Evolutionary conservation across 1,140 invertebrate species (phyloP).

Genomic region (Plectus sambesii): DNA sequence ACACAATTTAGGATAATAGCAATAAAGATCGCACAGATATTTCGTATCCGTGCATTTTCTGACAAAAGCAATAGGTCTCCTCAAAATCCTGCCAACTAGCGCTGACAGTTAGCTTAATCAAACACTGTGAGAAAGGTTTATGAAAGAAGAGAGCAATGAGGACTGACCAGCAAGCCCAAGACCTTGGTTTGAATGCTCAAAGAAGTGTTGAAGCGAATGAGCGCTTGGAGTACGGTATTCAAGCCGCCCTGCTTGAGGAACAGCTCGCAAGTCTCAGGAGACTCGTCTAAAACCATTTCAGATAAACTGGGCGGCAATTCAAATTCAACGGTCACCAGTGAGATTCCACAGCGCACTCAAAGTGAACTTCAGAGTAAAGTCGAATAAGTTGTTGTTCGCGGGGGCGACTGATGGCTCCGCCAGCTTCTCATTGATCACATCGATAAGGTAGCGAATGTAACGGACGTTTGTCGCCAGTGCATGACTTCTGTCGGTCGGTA

Average conservation of each 20-base stretch:
- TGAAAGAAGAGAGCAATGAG: neutral
- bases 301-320: neutral
- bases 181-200: slow-evolving; percentile 67
- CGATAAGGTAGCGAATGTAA: slow-evolving; percentile 63
- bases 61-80: too few relatives aligned
- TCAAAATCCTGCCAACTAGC: too few relatives aligned
- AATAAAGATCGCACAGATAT: too few relatives aligned
- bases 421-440: slow-evolving; percentile 57
- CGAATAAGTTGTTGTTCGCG: slow-evolving; percentile 46
- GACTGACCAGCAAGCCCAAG: slow-evolving; percentile 56
- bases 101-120: too few relatives aligned
- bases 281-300: slow-evolving; percentile 54
- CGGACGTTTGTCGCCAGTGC: slow-evolving; percentile 58
- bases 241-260: slow-evolving; percentile 63
- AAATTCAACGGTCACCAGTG: slow-evolving; percentile 51
- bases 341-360: slow-evolving; percentile 71
- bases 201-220: slow-evolving; percentile 56
- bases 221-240: slow-evolving; percentile 58
- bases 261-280: slow-evolving; percentile 60
- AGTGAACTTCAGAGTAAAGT: slow-evolving; percentile 69
- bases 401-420: neutral
- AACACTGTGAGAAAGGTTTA: too few relatives aligned
- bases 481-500: slow-evolving; percentile 63
- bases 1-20: too few relatives aligned
- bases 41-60: too few relatives aligned